Percentiles rank a stretch among this genome's conserved stretches.
Conservation (phyloP, 2,113 vertebrate species). For the Pygoscelis antarcticus region DNA sequence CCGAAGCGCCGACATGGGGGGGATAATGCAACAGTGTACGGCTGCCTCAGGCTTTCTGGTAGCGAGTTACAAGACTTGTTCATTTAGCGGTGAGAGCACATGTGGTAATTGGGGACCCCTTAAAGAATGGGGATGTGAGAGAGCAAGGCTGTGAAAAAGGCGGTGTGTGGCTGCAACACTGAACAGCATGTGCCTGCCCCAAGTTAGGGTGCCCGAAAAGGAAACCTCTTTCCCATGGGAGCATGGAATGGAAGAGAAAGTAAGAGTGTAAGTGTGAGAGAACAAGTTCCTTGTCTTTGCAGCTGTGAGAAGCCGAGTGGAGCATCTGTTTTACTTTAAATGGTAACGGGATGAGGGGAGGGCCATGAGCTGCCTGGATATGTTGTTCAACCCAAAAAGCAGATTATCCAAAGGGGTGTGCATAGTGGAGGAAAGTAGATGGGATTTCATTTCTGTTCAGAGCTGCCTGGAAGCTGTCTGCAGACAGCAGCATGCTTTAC, state of each 20-base stretch:
- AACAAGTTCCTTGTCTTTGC: not conserved
- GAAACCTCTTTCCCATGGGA: not conserved
- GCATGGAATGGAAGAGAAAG: not conserved
- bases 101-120: not conserved
- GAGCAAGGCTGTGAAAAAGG: not conserved
- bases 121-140: not conserved
- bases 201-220: not conserved
- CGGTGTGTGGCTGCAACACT: not conserved
- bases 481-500: not conserved
- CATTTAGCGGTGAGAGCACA: fast-evolving
- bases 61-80: not conserved
- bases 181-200: not conserved
- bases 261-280: not conserved
- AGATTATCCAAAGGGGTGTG: not conserved
- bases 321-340: conserved; percentile 53
- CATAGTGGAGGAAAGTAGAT: not conserved
- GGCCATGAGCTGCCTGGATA: not conserved
- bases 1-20: fast-evolving
- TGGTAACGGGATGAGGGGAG: conserved; percentile 2
- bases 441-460: not conserved
- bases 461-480: not conserved
- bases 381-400: not conserved
- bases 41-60: not conserved
- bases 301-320: not conserved
- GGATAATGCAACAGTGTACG: not conserved